Conservation (phyloP, 2,113 vertebrate genomes). For the Neolamprologus variostigma region DNA sequence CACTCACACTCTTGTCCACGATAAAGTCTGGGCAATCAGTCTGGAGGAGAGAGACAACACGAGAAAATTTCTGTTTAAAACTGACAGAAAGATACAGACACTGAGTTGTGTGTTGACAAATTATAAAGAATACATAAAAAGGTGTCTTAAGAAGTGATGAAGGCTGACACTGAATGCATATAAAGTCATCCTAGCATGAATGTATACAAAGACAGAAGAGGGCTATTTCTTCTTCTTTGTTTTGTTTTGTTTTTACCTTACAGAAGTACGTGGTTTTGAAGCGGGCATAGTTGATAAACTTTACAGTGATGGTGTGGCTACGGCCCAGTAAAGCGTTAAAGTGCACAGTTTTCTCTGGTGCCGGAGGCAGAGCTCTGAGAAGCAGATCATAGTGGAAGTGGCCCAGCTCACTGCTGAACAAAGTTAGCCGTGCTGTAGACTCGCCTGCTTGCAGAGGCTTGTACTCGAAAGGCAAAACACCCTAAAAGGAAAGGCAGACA, state of each 20-base stretch:
- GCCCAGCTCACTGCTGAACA: constrained; percentile 76
- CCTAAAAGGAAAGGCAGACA: constrained; percentile 48
- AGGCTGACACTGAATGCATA: background rate
- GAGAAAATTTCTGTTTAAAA: background rate
- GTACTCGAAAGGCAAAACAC: constrained; percentile 76
- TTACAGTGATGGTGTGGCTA: constrained; percentile 66
- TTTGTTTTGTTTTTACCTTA: constrained; percentile 55
- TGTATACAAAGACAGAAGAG: background rate
- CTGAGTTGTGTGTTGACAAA: background rate
- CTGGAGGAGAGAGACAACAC: constrained; percentile 42
- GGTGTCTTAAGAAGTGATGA: background rate
- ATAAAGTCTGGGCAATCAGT: constrained; percentile 72
- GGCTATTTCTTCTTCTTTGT: background rate
- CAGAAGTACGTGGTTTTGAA: constrained; percentile 74
- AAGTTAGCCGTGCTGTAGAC: constrained; percentile 57
- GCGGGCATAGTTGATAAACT: constrained; percentile 76
- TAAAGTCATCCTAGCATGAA: background rate
- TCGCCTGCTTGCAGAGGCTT: constrained; percentile 76
- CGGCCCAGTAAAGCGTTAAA: constrained; percentile 76
- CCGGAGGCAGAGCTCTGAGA: constrained; percentile 67
- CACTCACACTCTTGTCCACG: constrained; percentile 63
- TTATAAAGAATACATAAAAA: background rate
- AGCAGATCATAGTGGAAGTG: constrained; percentile 76
- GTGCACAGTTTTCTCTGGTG: constrained; percentile 72
- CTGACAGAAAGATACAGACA: background rate